phyloP scores from a whole-genome alignment of 2,797 vertebrate genomes.

The Halcyon chelicuti region DNA sequence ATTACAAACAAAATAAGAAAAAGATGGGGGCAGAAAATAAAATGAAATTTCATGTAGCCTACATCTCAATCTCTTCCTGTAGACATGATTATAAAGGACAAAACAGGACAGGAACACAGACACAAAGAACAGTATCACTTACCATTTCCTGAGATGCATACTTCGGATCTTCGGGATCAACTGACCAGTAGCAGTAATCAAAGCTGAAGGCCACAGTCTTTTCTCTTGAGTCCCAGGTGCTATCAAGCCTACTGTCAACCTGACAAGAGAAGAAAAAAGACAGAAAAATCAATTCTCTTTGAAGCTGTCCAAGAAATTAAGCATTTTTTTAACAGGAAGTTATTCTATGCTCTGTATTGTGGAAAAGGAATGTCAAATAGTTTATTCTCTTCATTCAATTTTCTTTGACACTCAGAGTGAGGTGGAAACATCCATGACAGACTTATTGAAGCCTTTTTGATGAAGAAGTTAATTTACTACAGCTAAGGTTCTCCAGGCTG shows the following conservation, averaged over 20 bases:
- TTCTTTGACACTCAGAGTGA: neutral
- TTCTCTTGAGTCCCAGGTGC: constrained; percentile 86
- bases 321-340: neutral
- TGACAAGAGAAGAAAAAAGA: constrained; percentile 61
- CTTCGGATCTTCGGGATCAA: constrained; percentile 87
- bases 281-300: neutral
- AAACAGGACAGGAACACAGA: neutral
- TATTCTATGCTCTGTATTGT: neutral
- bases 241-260: constrained; percentile 84
- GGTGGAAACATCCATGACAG: neutral
- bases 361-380: neutral
- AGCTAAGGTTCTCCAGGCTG: neutral
- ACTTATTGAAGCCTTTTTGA: neutral
- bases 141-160: constrained; percentile 97
- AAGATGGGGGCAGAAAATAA: neutral
- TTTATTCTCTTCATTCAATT: neutral
- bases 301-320: neutral
- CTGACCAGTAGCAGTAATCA: constrained; percentile 98
- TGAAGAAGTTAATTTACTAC: neutral
- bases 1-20: neutral
- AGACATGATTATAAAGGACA: neutral
- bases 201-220: constrained; percentile 91
- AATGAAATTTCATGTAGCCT: neutral
- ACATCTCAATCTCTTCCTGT: neutral
- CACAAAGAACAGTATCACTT: constrained; percentile 29